Evolutionary conservation across 2,888 invertebrate species (phyloP), one percentile per base, ranked within the genome.

Genomic region (Eupithecia tripunctaria): DNA sequence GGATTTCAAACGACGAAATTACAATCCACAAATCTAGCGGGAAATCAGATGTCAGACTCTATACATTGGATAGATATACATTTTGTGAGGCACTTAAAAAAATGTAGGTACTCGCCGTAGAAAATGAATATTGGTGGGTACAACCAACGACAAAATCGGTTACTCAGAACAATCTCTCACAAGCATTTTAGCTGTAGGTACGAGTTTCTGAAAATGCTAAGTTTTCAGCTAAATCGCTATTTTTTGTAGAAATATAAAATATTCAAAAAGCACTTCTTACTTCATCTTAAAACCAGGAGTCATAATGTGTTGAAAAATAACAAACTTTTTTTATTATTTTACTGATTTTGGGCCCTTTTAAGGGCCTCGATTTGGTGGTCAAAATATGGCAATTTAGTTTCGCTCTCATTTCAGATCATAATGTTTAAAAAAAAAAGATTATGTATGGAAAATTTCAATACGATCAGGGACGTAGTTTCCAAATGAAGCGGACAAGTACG

Each of bases 31-130:
- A 12, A 21, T 56, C 56, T 14, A 14, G 56, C 12, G 56, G 56
- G 56, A 56, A 56, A 56, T 56, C 56, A 56, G 8, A 56, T 56
- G 56, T 56, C 56, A 25, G 56, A 25, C 25, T 25, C 56, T 12
- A 25, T 51, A n/a, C n/a, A n/a, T 51, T 21, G n/a, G 10, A 36
- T 36, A 14, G 21, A 56, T 56, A 51, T 14, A 56, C 56, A 25
- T 14, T 51, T 21, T 12, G 51, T 21, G 51, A 51, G 51, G 51
- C 51, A 51, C 51, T 51, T 14, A 56, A 56, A 56, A 25, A 21
- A 56, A 56, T 25, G 25, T 56, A 56, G n/a, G n/a, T 56, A 56
- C 56, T 56, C 25, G 5, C 21, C 14, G 21, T 25, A 25, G 0
- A 25, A 56, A 56, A 56, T 56, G 56, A 56, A 56, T 56, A 25